These are phyloP conservation scores for Nasonia giraulti DNA, from an alignment of 1,140 invertebrate species.

Conservation along the genomic window DNA sequence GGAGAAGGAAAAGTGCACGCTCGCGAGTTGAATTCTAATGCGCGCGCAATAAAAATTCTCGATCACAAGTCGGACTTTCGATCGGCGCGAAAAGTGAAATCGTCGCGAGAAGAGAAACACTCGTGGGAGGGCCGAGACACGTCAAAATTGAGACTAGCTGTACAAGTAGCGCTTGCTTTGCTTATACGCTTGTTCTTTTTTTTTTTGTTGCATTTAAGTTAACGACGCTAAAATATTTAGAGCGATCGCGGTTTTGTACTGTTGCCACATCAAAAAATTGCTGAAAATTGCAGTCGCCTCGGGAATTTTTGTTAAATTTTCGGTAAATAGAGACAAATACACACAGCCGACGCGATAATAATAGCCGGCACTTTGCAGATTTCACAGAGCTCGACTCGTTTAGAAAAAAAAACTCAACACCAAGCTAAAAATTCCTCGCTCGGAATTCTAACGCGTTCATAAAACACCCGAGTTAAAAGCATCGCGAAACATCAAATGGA, in stretches of 20 bases:
- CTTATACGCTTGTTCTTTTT: neutral
- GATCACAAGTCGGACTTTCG: slow-evolving; percentile 1
- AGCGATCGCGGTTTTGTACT: too few relatives aligned
- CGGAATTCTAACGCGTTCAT: slow-evolving; percentile 1
- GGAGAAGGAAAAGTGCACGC: slow-evolving; percentile 13
- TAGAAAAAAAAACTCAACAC: too few relatives aligned
- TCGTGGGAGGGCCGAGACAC: neutral
- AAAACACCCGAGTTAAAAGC: neutral
- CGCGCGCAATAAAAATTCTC: slow-evolving; percentile 16
- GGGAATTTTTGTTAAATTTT: neutral
- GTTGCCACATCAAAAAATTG: neutral
- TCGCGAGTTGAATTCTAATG: slow-evolving; percentile 30
- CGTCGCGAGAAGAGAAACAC: neutral
- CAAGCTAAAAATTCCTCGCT: too few relatives aligned
- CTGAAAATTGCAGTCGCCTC: neutral
- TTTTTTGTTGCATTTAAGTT: neutral
- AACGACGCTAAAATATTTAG: too few relatives aligned
- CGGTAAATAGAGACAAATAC: neutral
- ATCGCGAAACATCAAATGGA: slow-evolving; percentile 42
- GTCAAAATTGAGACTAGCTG: neutral
- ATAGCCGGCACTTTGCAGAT: neutral
- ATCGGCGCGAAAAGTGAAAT: slow-evolving; percentile 38
- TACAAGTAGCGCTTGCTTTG: neutral
- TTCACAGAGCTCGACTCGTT: neutral
- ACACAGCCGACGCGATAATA: neutral